phyloP scores from a whole-genome alignment of 2,113 vertebrate species.

The Clupea harengus region DNA sequence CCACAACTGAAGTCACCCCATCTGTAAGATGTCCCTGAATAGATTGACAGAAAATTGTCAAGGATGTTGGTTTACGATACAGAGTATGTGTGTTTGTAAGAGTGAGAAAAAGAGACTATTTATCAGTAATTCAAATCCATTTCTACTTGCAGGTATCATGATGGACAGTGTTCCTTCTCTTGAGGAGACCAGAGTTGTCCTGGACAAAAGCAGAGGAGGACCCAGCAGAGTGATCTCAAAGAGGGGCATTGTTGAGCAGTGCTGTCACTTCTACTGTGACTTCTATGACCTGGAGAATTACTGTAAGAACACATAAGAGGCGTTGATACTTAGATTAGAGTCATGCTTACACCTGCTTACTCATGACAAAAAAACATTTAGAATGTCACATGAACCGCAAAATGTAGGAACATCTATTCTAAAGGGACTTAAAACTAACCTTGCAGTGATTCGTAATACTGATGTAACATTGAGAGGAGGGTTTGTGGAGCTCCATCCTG shows the following conservation, averaged over 20 bases:
- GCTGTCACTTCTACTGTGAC: slow-evolving; percentile 50
- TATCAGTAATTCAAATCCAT: background rate
- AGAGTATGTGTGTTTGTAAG: too few relatives aligned
- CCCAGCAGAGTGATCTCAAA: slow-evolving; percentile 24
- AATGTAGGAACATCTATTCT: background rate
- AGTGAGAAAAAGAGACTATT: background rate
- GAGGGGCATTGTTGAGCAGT: slow-evolving; percentile 55
- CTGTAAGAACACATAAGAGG: slow-evolving; percentile 47
- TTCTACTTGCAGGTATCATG: slow-evolving; percentile 25
- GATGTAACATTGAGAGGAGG: too few relatives aligned
- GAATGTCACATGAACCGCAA: background rate
- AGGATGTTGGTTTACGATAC: too few relatives aligned
- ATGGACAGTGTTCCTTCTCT: slow-evolving; percentile 24
- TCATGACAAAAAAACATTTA: background rate
- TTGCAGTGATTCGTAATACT: too few relatives aligned
- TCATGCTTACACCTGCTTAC: background rate
- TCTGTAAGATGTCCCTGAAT: background rate
- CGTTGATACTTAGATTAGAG: background rate
- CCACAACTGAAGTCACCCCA: background rate
- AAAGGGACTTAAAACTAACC: background rate
- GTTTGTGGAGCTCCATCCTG: too few relatives aligned
- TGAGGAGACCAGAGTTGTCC: slow-evolving; percentile 1
- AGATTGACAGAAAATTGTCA: background rate
- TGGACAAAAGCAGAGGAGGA: slow-evolving; percentile 15
- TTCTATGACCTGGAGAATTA: slow-evolving; percentile 56